phyloP scores from a whole-genome alignment of 1,140 invertebrate genomes.

The Panulirus ornatus region DNA sequence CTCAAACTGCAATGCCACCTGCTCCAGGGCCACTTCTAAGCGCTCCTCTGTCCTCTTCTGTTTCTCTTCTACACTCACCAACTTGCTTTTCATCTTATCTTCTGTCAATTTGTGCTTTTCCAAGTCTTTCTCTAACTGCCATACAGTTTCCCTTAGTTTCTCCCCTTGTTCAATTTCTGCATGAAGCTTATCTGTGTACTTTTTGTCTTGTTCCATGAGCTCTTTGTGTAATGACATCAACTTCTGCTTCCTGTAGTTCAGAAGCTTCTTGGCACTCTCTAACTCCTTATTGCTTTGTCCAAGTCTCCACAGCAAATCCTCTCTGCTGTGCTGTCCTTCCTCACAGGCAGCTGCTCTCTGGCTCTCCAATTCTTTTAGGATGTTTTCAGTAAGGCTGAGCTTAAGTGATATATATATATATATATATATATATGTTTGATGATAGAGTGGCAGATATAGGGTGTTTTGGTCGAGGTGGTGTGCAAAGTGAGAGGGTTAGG shows the following conservation, averaged over 20 bases:
- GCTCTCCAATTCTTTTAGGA: background rate
- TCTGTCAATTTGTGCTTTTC: no score
- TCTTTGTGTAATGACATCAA: slow-evolving; percentile 1
- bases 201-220: background rate
- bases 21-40: no score
- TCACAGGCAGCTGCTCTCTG: background rate
- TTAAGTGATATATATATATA: no score
- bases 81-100: no score
- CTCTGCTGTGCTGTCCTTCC: background rate
- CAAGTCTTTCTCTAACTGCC: background rate
- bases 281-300: slow-evolving; percentile 8
- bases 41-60: no score
- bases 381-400: background rate
- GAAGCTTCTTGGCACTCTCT: slow-evolving; percentile 9
- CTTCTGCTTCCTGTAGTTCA: slow-evolving; percentile 6
- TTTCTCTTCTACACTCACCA: no score
- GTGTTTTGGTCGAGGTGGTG: no score
- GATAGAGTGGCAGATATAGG: no score
- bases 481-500: no score
- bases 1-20: no score
- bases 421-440: no score
- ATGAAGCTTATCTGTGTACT: background rate
- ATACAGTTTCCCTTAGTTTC: background rate
- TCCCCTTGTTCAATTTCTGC: background rate
- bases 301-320: slow-evolving; percentile 19